Conservation (phyloP, 2,113 vertebrate species). For the Macquaria australasica region DNA sequence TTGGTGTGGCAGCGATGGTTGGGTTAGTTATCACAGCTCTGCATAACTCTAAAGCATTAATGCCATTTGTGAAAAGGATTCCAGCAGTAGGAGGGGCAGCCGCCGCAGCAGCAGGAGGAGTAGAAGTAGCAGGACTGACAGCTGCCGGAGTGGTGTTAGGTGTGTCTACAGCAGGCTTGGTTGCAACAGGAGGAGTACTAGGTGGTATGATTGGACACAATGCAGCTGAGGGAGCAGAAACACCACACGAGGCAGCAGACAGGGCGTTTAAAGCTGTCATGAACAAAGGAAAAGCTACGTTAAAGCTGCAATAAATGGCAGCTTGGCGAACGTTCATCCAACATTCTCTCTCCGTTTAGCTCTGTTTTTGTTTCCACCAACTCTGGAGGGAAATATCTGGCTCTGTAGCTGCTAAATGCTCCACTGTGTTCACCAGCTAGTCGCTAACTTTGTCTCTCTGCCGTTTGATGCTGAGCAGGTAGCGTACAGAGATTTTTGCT, state of each 20-base stretch:
- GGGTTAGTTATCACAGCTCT: not conserved
- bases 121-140: accelerated
- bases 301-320: accelerated
- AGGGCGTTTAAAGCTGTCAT: not conserved
- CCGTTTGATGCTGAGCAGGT: not conserved
- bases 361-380: not conserved
- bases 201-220: conserved; percentile 6
- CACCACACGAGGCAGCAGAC: not conserved
- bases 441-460: not conserved
- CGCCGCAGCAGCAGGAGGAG: accelerated
- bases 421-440: not conserved
- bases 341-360: too few species aligned
- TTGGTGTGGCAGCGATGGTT: not conserved
- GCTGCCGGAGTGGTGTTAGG: not conserved
- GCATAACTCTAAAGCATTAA: accelerated
- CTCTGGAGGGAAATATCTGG: not conserved
- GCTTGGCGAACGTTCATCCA: not conserved
- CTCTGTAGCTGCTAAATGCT: not conserved
- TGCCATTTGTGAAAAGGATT: accelerated
- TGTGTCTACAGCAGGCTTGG: too few species aligned
- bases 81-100: not conserved
- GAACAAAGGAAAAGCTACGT: accelerated
- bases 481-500: not conserved
- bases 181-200: not conserved
- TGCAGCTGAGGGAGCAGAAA: conserved; percentile 26